Percentiles rank a stretch among this genome's conserved stretches.
Evolutionary conservation across 2,888 invertebrate genomes (phyloP).

Genomic region (Caenorhabditis panamensis): DNA sequence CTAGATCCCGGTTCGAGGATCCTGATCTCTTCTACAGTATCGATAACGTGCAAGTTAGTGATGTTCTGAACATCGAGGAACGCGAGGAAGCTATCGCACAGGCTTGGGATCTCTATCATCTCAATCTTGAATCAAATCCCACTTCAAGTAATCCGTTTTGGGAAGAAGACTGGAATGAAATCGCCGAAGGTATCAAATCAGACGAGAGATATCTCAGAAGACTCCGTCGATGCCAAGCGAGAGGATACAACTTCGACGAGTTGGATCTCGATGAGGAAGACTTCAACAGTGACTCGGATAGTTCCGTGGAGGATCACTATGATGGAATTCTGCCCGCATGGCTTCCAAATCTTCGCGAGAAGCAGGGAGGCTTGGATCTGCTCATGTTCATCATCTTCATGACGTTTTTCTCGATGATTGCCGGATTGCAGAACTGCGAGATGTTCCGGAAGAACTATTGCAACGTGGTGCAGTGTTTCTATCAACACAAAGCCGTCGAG

Average conservation of each 20-base stretch:
- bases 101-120: background rate
- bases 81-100: background rate
- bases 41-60: background rate
- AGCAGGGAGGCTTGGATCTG: background rate
- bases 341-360: background rate
- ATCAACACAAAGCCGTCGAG: no score
- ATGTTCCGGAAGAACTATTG: background rate
- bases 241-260: background rate
- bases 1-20: conserved; percentile 2
- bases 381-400: background rate
- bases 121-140: background rate
- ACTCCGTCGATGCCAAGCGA: background rate
- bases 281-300: background rate
- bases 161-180: background rate
- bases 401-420: background rate
- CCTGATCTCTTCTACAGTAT: background rate
- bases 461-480: background rate
- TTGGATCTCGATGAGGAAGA: background rate
- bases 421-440: background rate
- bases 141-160: background rate
- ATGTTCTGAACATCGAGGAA: background rate
- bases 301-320: background rate
- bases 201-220: background rate
- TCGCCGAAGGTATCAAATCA: background rate
- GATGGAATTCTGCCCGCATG: background rate